These are phyloP conservation scores for Cyanoderma ruficeps DNA, from an alignment of 2,113 vertebrate species.

Conservation along the genomic window DNA sequence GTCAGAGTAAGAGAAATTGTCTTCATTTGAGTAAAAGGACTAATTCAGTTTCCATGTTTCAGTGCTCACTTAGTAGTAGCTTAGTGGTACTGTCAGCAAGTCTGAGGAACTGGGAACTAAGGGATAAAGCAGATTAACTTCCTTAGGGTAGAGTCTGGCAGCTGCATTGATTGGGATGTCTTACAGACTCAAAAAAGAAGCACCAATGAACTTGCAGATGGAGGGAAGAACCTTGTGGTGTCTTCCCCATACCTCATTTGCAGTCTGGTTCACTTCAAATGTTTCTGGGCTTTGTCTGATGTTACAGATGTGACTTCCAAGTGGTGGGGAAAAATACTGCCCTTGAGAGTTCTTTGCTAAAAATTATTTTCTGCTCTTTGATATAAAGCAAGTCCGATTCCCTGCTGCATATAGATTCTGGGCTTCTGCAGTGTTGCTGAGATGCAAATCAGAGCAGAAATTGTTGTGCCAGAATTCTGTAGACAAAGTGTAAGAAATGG, in stretches of 20 bases:
- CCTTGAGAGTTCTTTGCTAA: not conserved
- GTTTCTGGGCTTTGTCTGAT: not conserved
- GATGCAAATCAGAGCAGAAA: not conserved
- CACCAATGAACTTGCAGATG: not conserved
- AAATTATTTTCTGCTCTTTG: not conserved
- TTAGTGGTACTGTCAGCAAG: not conserved
- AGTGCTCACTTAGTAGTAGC: not conserved
- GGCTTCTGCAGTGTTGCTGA: not conserved
- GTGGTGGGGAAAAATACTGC: not conserved
- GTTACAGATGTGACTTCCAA: not conserved
- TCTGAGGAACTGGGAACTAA: not conserved
- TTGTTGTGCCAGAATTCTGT: not conserved
- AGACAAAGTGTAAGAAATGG: not conserved
- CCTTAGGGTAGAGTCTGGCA: not conserved
- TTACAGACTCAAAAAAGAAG: not conserved
- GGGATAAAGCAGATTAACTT: not conserved
- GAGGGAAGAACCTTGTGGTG: not conserved
- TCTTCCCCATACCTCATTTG: accelerated
- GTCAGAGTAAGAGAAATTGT: not conserved
- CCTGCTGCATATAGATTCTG: not conserved
- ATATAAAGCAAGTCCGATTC: not conserved
- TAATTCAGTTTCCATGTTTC: not conserved
- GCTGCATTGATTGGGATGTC: not conserved
- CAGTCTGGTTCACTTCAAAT: not conserved
- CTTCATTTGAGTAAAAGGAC: not conserved